phyloP scores from a whole-genome alignment of 2,888 invertebrate genomes.

The Trichogramma dendrolimi region DNA sequence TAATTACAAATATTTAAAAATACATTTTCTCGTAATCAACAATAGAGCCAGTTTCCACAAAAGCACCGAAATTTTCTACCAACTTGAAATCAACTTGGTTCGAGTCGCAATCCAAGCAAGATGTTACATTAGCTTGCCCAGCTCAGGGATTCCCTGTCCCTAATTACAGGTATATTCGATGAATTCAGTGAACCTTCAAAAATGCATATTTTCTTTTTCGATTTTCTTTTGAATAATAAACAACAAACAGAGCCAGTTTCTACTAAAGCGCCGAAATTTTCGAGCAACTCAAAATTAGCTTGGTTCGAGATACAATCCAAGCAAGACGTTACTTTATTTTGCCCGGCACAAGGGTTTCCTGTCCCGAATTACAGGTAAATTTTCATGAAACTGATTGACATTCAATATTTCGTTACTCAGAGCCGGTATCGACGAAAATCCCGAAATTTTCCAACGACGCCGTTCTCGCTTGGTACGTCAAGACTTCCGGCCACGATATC shows the following conservation, averaged over 20 bases:
- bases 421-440: constrained; percentile 62
- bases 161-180: constrained; percentile 61
- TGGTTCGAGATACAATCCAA: constrained; percentile 64
- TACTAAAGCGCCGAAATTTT: constrained; percentile 55
- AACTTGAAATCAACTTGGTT: constrained; percentile 56
- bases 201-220: background rate
- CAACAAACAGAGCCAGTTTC: constrained; percentile 55
- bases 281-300: constrained; percentile 46
- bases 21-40: constrained; percentile 14
- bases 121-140: constrained; percentile 67
- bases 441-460: constrained; percentile 66
- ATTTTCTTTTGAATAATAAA: background rate
- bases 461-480: constrained; percentile 66
- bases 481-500: constrained; percentile 61
- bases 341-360: constrained; percentile 71
- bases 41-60: constrained; percentile 61
- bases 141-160: constrained; percentile 72
- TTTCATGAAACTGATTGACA: background rate
- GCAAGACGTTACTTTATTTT: constrained; percentile 65
- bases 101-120: constrained; percentile 60
- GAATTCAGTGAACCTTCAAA: background rate
- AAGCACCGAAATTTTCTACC: constrained; percentile 53
- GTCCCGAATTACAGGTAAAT: constrained; percentile 67
- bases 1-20: background rate
- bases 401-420: constrained; percentile 35